These are phyloP conservation scores for Peromyscus nudipes DNA, from an alignment of 2,797 vertebrate genomes.

Conservation along the genomic window DNA sequence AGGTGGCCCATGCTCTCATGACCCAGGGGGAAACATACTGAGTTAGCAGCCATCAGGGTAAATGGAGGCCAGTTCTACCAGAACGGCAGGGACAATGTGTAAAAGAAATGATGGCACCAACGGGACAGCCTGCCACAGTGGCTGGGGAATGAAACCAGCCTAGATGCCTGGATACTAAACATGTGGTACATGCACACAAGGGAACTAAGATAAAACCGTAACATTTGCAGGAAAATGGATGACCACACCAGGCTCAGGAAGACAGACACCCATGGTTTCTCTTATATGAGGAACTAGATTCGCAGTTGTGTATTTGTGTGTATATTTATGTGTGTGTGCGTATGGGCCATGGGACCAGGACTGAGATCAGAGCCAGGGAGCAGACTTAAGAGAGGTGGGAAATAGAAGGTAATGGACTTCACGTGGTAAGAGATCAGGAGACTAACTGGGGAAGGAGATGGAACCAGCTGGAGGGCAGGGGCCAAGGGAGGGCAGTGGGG, in stretches of 20 bases:
- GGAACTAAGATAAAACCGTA: neutral
- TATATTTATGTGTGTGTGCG: neutral
- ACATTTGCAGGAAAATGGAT: neutral
- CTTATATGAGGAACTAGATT: neutral
- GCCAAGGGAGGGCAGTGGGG: no score
- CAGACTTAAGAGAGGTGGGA: neutral
- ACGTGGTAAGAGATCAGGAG: neutral
- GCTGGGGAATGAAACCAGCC: neutral
- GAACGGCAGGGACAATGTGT: fast-evolving
- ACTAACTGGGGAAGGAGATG: no score
- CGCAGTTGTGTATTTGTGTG: neutral
- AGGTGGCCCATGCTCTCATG: fast-evolving
- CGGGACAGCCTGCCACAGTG: neutral
- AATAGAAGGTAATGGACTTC: neutral
- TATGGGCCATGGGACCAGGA: neutral
- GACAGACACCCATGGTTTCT: neutral
- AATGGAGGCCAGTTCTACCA: fast-evolving
- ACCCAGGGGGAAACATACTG: fast-evolving
- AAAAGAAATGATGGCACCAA: neutral
- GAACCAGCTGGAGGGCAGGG: neutral
- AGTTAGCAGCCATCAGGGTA: neutral
- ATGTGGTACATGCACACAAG: neutral
- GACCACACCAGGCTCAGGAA: neutral
- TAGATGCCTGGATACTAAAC: no score
- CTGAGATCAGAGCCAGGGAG: neutral